These are phyloP conservation scores for Epicauta chinensis DNA, from an alignment of 1,140 invertebrate species.

Conservation along the genomic window DNA sequence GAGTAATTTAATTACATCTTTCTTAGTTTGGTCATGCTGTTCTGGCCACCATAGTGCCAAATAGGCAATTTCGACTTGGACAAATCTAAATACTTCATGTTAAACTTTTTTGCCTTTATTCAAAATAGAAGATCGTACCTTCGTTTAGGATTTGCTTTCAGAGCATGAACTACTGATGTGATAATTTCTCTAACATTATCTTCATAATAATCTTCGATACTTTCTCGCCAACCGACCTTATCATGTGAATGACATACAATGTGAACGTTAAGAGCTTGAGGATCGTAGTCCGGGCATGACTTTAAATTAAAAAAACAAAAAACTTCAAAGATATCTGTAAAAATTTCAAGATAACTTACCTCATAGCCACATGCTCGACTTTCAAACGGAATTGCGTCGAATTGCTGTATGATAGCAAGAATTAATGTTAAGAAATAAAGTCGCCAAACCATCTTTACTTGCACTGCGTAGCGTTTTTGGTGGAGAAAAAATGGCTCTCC, in stretches of 20 bases:
- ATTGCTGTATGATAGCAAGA: no score
- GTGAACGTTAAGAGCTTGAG: slow-evolving; percentile 58
- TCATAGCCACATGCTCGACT: slow-evolving; percentile 3
- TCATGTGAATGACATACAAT: slow-evolving; percentile 65
- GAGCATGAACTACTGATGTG: slow-evolving; percentile 43
- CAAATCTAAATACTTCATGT: slow-evolving; percentile 30
- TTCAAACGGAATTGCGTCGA: no score
- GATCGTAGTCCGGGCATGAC: slow-evolving; percentile 45
- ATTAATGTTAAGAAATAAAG: no score
- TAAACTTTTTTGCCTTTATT: no score
- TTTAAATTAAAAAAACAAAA: slow-evolving; percentile 19
- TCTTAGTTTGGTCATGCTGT: slow-evolving; percentile 46
- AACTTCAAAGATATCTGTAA: background rate
- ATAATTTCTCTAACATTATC: slow-evolving; percentile 54
- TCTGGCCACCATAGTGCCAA: slow-evolving; percentile 61
- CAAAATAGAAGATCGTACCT: no score
- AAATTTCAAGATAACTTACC: slow-evolving; percentile 6
- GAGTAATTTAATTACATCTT: slow-evolving; percentile 42
- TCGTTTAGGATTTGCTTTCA: slow-evolving; percentile 62
- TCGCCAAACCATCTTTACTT: no score
- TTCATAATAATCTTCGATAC: slow-evolving; percentile 75
- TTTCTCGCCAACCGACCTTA: slow-evolving; percentile 82
- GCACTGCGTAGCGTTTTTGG: no score
- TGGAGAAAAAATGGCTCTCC: no score
- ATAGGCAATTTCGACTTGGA: slow-evolving; percentile 37